Evolutionary conservation across 2,797 vertebrate genomes (phyloP), one percentile per base, ranked within the genome.

Genomic region (Brotula barbata): DNA sequence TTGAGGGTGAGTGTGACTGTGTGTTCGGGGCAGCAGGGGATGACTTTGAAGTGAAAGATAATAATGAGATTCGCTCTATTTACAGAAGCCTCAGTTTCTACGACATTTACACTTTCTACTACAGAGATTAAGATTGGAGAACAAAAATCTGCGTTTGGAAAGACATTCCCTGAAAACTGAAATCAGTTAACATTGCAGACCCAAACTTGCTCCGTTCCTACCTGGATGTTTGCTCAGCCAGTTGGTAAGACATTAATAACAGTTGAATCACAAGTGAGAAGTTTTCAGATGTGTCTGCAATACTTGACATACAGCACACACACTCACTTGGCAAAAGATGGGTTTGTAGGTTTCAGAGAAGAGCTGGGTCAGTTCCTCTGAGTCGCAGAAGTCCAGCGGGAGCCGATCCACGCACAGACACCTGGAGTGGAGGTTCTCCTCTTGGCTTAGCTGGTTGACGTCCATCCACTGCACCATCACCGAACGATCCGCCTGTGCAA

Each of bases 381-480:
- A 90, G 77, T 96, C 93, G 7, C 89, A 84, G 2, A 87, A 93
- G 89, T 96, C 94, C 44, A 89, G 85, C 0, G 95, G 94, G 46
- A 98, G 87, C 58, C 94, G 93, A 77, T 96, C 94, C 57, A 98
- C 89, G 52, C 94, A 97, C 88, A 99, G 92, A 92, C 96, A 98
- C 90, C 91, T 95, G 23, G 96, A 98, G 89, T 98, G 96, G 83
- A 99, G 93, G 81, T 96, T 95, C 75, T 94, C 94, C 66, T 91
- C 86, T 31, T 90, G 85, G 15, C 92, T 93, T 80, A 99, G 87
- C 68, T 97, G 95, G 86, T 97, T 97, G 65, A 96, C 93, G 36
- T 99, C 97, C 89, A 96, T 96, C 97, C 97, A 99, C 79, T 99
- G 97, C 52, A 97, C 96, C 88, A 97, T 95, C 55, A 98, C 86